phyloP scores from a whole-genome alignment of 2,888 invertebrate genomes.

The Mimas tiliae region DNA sequence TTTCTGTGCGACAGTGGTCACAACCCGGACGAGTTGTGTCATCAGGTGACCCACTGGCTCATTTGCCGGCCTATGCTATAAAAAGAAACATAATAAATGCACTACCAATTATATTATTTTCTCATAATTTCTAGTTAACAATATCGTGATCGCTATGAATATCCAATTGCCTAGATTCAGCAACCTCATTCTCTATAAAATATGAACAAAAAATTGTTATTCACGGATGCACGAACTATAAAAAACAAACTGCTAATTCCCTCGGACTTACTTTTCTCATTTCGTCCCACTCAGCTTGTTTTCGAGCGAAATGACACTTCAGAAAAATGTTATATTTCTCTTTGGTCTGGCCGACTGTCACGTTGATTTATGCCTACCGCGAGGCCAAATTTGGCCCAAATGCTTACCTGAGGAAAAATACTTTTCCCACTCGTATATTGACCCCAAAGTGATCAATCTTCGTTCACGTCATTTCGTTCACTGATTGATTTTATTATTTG shows the following conservation, averaged over 20 bases:
- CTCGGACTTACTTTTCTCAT: conserved; percentile 3
- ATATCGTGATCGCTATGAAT: neutral
- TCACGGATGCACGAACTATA: neutral
- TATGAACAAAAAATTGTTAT: neutral
- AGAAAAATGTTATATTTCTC: conserved; percentile 55
- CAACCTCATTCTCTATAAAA: neutral
- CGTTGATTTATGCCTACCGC: conserved; percentile 62
- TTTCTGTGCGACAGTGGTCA: too few relatives aligned
- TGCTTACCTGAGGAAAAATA: conserved; percentile 58
- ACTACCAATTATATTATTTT: too few relatives aligned
- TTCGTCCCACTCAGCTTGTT: conserved; percentile 12
- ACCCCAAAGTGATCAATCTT: conserved; percentile 54
- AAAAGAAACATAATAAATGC: too few relatives aligned
- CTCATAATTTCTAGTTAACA: too few relatives aligned
- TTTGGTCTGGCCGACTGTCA: conserved; percentile 55
- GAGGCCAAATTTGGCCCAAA: conserved; percentile 31
- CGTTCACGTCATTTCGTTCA: conserved; percentile 35
- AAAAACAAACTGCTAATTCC: neutral
- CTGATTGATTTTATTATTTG: conserved; percentile 22
- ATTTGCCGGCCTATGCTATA: too few relatives aligned
- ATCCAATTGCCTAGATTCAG: neutral
- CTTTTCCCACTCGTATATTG: conserved; percentile 46
- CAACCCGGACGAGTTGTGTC: too few relatives aligned
- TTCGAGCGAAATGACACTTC: conserved; percentile 34
- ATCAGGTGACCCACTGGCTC: too few relatives aligned